Evolutionary conservation across 2,888 invertebrate species (phyloP).

Genomic region (Brachyptera risi): DNA sequence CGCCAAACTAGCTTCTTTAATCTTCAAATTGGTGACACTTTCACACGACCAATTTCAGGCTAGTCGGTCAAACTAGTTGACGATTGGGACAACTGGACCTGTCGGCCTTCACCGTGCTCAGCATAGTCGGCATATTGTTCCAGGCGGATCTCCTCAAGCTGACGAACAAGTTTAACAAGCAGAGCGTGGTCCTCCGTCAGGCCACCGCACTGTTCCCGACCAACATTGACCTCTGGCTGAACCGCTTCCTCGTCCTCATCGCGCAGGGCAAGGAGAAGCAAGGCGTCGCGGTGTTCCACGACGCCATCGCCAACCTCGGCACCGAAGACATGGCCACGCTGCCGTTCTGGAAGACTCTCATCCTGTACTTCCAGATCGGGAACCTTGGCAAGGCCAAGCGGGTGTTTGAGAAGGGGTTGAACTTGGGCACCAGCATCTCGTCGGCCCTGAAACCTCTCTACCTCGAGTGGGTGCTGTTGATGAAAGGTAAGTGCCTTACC

Average conservation of each 20-base stretch:
- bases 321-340: slow-evolving; percentile 37
- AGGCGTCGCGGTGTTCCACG: slow-evolving; percentile 29
- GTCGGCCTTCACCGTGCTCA: too few relatives aligned
- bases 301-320: slow-evolving; percentile 30
- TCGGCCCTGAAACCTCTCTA: slow-evolving; percentile 57
- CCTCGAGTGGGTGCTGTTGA: slow-evolving; percentile 54
- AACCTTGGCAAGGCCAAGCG: slow-evolving; percentile 25
- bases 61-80: too few relatives aligned
- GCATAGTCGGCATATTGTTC: too few relatives aligned
- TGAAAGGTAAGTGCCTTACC: too few relatives aligned
- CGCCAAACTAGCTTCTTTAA: too few relatives aligned
- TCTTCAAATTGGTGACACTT: too few relatives aligned
- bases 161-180: slow-evolving; percentile 35
- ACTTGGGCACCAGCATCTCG: slow-evolving; percentile 50
- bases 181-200: slow-evolving; percentile 42
- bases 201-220: slow-evolving; percentile 48
- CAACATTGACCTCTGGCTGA: slow-evolving; percentile 51
- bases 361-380: slow-evolving; percentile 31
- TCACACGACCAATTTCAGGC: too few relatives aligned
- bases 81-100: too few relatives aligned
- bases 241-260: slow-evolving; percentile 48
- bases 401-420: slow-evolving; percentile 31
- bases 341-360: slow-evolving; percentile 46
- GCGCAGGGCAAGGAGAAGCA: slow-evolving; percentile 45
- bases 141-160: slow-evolving; percentile 27